Evolutionary conservation across 2,888 invertebrate species (phyloP).

Genomic region (Tetragonula carbonaria): DNA sequence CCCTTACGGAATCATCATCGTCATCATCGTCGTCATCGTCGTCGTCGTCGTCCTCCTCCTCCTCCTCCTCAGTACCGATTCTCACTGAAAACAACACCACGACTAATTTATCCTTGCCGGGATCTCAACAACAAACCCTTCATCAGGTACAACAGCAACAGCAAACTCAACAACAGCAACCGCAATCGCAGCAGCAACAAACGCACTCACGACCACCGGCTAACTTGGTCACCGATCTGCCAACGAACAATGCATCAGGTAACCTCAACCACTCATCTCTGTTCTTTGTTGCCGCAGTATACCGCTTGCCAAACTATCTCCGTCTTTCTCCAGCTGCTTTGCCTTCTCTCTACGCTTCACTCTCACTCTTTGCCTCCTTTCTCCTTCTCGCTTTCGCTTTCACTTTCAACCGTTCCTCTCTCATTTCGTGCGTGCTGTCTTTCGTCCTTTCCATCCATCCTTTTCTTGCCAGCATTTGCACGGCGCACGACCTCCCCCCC

Average conservation of each 20-base stretch:
- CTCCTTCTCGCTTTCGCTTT: constrained; percentile 61
- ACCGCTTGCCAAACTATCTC: constrained; percentile 73
- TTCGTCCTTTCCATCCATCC: constrained; percentile 15
- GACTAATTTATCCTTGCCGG: constrained; percentile 64
- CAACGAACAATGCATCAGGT: constrained; percentile 75
- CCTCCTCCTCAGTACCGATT: constrained; percentile 62
- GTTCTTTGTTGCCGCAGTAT: constrained; percentile 65
- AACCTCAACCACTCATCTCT: constrained; percentile 69
- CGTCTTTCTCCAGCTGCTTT: constrained; percentile 42
- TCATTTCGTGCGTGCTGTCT: constrained; percentile 44
- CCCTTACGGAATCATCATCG: constrained; percentile 72
- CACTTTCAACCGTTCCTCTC: constrained; percentile 40
- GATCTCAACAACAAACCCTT: constrained; percentile 61
- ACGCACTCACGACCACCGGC: constrained; percentile 65
- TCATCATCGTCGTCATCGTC: constrained; percentile 66
- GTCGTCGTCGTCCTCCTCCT: constrained; percentile 62
- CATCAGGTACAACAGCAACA: constrained; percentile 65
- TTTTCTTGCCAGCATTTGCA: neutral
- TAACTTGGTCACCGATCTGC: constrained; percentile 69
- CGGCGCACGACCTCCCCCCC: constrained; percentile 1
- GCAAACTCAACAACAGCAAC: constrained; percentile 44
- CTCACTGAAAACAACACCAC: constrained; percentile 63
- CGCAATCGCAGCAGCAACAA: constrained; percentile 58
- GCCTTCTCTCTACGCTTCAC: constrained; percentile 32
- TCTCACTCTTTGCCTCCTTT: constrained; percentile 51